phyloP scores from a whole-genome alignment of 1,140 invertebrate genomes.

The Micrasema minimum region DNA sequence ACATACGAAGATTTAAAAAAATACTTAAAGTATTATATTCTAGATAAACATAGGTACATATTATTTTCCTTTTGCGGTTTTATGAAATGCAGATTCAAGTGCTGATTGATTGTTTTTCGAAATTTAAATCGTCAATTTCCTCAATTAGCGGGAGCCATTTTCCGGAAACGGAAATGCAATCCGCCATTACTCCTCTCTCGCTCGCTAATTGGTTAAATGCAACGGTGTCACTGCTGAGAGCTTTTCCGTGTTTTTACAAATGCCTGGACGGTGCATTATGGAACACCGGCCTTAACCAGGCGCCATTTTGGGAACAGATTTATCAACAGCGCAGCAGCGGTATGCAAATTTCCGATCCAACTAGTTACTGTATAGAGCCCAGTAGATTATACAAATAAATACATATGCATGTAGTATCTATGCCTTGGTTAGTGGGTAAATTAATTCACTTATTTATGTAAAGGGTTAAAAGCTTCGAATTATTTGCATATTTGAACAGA shows the following conservation, averaged over 20 bases:
- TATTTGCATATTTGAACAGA: too few species aligned
- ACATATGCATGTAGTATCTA: background rate
- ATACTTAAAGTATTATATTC: too few species aligned
- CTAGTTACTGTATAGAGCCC: background rate
- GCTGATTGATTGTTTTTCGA: too few species aligned
- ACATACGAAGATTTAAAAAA: too few species aligned
- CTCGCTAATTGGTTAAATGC: constrained; percentile 48
- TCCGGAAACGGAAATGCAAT: constrained; percentile 4
- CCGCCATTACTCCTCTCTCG: constrained; percentile 18
- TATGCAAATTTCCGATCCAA: background rate
- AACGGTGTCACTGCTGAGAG: constrained; percentile 38
- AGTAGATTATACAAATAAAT: background rate
- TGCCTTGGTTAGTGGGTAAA: background rate
- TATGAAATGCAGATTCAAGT: too few species aligned
- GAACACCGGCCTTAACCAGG: too few species aligned
- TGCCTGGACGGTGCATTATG: constrained; percentile 35
- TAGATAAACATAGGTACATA: too few species aligned
- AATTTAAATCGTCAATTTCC: constrained; percentile 8
- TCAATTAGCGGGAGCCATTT: background rate
- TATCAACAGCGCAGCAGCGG: background rate
- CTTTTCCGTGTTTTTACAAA: constrained; percentile 43
- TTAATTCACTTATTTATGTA: background rate
- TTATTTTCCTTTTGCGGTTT: too few species aligned
- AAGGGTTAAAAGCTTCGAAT: too few species aligned
- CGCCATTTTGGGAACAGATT: constrained; percentile 8